Evolutionary conservation across 2,113 vertebrate genomes (phyloP).

Genomic region (Bothrops jararaca): DNA sequence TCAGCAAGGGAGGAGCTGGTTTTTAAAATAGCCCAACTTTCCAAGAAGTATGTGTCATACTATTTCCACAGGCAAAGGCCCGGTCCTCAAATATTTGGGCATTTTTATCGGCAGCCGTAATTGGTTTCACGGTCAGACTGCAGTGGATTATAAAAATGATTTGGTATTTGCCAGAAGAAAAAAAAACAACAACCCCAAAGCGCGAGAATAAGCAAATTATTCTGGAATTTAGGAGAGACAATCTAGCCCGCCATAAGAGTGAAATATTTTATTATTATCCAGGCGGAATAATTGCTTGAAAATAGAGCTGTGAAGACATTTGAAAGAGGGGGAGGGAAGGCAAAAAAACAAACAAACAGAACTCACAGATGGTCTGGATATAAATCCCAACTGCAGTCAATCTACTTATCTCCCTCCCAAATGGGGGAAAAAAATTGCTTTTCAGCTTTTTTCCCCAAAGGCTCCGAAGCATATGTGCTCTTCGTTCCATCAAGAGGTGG

Average conservation of each 20-base stretch:
- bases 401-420: slow-evolving; percentile 65
- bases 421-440: slow-evolving; percentile 49
- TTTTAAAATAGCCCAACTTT: slow-evolving; percentile 48
- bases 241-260: slow-evolving; percentile 65
- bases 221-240: slow-evolving; percentile 61
- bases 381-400: slow-evolving; percentile 74
- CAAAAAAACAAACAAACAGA: slow-evolving; percentile 64
- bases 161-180: slow-evolving; percentile 43
- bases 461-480: slow-evolving; percentile 66
- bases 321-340: not conserved
- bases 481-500: slow-evolving; percentile 62
- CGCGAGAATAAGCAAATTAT: not conserved
- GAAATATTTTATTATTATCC: slow-evolving; percentile 75
- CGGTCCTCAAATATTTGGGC: slow-evolving; percentile 67
- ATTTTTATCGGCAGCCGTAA: slow-evolving; percentile 76
- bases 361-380: slow-evolving; percentile 76
- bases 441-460: slow-evolving; percentile 62
- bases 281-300: slow-evolving; percentile 76
- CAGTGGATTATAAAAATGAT: slow-evolving; percentile 58
- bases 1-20: slow-evolving; percentile 1
- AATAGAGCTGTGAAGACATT: slow-evolving; percentile 75
- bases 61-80: slow-evolving; percentile 62
- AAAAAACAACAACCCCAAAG: not conserved
- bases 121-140: slow-evolving; percentile 65
- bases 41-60: slow-evolving; percentile 57